Base-by-base conservation (phyloP, 2,888 invertebrate genomes). In the Cephus spinipes region DNA sequence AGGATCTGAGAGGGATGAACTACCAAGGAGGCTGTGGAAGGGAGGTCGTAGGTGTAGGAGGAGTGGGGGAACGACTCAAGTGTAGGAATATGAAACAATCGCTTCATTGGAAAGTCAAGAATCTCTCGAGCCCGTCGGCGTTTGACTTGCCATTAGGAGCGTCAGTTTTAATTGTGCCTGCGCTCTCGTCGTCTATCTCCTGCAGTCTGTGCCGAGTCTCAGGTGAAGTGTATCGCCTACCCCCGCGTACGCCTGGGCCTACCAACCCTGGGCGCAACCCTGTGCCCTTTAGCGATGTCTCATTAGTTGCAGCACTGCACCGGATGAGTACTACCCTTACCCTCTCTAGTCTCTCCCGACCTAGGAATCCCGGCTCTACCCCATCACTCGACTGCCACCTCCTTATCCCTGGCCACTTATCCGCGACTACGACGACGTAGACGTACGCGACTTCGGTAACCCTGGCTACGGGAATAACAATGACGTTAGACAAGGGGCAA, bases 101-200 rank as follows among this genome's bases (percentile, higher is more conserved):
- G 91, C 90, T 90, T 91, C 91, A 91, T 91, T 91, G 91, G 91
- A 91, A 91, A 91, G 91, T 91, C 91, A 90, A 91, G 91, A 90
- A 90, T 90, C 90, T 89, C 91, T 91, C 87, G 89, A 91, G 91
- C 89, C 89, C 89, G 90, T 89, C 90, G 90, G 90, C 91, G 91
- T 91, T 91, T 91, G 91, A 91, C 91, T 91, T 91, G 91, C 91
- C 91, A 91, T 91, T 91, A 91, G 91, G 88, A 90, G 90, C 91
- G 91, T 91, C 91, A 91, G 91, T 91, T 91, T 91, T 91, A 91
- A 91, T 91, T 91, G 91, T 91, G 89, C 89, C 89, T 89, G 88
- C 88, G 88, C 88, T 87, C 76, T 84, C 82, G 80, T 84, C 84
- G 86, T 87, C 89, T 86, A 87, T 90, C 89, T 89, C 87, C 82